A percentile compares a stretch with the other conserved stretches of the same genome.
These are phyloP conservation scores for Auanema freiburgensis DNA, from an alignment of 2,888 invertebrate genomes.

Conservation along the genomic window DNA sequence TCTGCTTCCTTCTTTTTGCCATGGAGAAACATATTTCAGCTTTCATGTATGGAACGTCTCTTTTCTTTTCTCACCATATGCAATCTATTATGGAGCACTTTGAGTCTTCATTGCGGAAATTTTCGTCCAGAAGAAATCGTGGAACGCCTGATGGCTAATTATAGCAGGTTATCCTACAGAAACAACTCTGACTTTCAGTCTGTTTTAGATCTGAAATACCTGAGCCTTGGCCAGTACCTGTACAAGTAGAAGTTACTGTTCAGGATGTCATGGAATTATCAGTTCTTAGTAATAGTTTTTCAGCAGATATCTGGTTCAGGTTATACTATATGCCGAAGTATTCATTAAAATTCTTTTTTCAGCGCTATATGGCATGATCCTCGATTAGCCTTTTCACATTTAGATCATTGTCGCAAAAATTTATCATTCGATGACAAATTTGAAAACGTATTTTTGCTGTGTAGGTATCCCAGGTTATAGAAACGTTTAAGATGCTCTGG, in stretches of 20 bases:
- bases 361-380: slow-evolving; percentile 60
- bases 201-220: slow-evolving; percentile 29
- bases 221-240: slow-evolving; percentile 42
- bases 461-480: background rate
- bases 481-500: slow-evolving; percentile 50
- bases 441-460: slow-evolving; percentile 45
- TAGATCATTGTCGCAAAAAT: slow-evolving; percentile 54
- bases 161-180: slow-evolving; percentile 5
- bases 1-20: no score
- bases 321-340: background rate
- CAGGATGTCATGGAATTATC: slow-evolving; percentile 60
- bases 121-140: slow-evolving; percentile 8
- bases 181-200: slow-evolving; percentile 3
- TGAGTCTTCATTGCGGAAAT: no score
- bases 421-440: slow-evolving; percentile 60
- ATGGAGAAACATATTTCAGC: no score
- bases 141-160: slow-evolving; percentile 15
- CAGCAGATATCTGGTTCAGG: slow-evolving; percentile 62
- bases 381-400: slow-evolving; percentile 51
- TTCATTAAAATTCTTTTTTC: background rate
- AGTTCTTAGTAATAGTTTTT: slow-evolving; percentile 58
- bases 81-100: no score
- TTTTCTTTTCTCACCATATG: no score
- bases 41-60: no score
- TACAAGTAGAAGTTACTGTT: slow-evolving; percentile 58